Conservation (phyloP, 2,113 vertebrate species). For the Phylloscopus trochilus region DNA sequence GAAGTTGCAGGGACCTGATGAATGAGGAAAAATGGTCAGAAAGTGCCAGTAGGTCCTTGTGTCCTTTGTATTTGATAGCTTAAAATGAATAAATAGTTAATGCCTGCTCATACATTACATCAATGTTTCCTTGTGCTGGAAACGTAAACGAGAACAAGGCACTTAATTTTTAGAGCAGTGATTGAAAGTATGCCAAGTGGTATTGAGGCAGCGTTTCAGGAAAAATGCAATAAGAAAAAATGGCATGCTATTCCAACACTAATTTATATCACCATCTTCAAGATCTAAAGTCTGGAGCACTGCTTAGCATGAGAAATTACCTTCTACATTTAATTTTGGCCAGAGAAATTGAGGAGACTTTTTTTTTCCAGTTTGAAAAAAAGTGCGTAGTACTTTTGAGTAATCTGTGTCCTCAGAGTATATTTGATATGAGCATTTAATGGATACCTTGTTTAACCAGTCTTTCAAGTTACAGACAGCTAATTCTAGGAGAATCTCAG, state of each 20-base stretch:
- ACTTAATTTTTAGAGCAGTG: slow-evolving; percentile 61
- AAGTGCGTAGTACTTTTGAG: not conserved
- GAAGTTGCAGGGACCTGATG: not conserved
- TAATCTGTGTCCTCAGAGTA: not conserved
- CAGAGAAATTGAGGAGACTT: not conserved
- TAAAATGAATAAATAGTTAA: slow-evolving; percentile 39
- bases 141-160: slow-evolving; percentile 34
- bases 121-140: not conserved
- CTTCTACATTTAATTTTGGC: slow-evolving; percentile 53
- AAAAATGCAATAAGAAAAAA: slow-evolving; percentile 27
- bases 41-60: not conserved
- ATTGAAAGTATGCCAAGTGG: slow-evolving; percentile 44
- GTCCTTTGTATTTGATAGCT: not conserved
- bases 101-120: not conserved
- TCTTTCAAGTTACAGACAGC: not conserved
- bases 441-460: not conserved
- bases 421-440: not conserved
- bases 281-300: not conserved
- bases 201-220: slow-evolving; percentile 52
- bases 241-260: slow-evolving; percentile 19
- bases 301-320: slow-evolving; percentile 24
- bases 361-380: not conserved
- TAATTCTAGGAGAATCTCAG: not conserved
- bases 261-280: not conserved
- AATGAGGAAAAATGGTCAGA: not conserved